These are phyloP conservation scores for Ennomos fuscantarius DNA, from an alignment of 2,888 invertebrate species.

Conservation along the genomic window DNA sequence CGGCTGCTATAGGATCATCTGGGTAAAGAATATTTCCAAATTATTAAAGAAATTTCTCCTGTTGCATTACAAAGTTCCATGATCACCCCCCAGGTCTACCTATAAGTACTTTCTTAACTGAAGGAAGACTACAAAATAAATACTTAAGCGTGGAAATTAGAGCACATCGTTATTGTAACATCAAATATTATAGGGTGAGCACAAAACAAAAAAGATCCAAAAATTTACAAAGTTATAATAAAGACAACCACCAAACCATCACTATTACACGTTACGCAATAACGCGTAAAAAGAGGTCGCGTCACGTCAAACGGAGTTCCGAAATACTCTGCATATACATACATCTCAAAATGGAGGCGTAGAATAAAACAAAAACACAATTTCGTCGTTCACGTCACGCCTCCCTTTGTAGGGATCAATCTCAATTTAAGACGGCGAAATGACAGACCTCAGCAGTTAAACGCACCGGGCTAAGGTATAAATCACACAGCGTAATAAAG, in stretches of 20 bases:
- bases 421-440: constrained; percentile 83
- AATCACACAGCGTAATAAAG: constrained; percentile 81
- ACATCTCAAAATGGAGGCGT: constrained; percentile 50
- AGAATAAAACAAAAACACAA: constrained; percentile 68
- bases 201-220: background rate
- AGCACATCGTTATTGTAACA: no score
- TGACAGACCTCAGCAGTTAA: constrained; percentile 83
- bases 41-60: no score
- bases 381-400: constrained; percentile 59
- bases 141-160: no score
- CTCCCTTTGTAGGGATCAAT: constrained; percentile 75
- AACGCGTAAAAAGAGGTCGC: constrained; percentile 44
- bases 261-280: constrained; percentile 35
- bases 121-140: no score
- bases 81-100: no score
- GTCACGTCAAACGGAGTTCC: constrained; percentile 43
- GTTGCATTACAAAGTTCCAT: no score
- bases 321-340: constrained; percentile 47
- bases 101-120: no score
- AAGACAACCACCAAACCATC: constrained; percentile 13
- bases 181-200: no score
- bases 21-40: no score
- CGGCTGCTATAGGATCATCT: no score
- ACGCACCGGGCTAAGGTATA: constrained; percentile 79
- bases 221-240: constrained; percentile 13